Conservation (phyloP, 2,113 vertebrate species). For the Mixornis gularis region DNA sequence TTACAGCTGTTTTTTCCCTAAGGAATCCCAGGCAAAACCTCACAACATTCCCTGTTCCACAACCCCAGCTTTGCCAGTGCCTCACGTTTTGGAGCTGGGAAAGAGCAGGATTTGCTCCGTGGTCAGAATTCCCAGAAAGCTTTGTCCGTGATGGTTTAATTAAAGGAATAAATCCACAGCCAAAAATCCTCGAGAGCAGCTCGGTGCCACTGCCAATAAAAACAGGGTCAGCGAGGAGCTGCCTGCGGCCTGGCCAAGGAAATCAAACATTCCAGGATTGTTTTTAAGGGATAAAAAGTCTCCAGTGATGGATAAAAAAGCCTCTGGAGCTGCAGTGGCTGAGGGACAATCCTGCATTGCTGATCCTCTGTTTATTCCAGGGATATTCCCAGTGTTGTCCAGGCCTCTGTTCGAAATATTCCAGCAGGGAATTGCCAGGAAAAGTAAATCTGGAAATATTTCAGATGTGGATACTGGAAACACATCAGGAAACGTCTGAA, state of each 20-base stretch:
- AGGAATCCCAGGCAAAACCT: not conserved
- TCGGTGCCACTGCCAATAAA: not conserved
- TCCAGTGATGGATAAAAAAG: fast-evolving
- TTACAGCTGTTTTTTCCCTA: not conserved
- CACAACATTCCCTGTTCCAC: not conserved
- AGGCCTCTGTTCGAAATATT: not conserved
- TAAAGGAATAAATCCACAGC: not conserved
- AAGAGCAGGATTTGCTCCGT: not conserved
- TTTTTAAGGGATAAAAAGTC: not conserved
- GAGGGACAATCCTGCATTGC: fast-evolving
- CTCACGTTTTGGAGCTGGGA: not conserved
- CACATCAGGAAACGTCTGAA: fast-evolving
- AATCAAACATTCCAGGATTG: not conserved
- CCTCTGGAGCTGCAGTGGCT: not conserved
- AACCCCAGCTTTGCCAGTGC: not conserved
- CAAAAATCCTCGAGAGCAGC: not conserved
- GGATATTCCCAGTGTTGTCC: not conserved
- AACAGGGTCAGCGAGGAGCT: not conserved
- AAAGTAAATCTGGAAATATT: not conserved
- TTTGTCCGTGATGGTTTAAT: not conserved
- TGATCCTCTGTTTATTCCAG: not conserved
- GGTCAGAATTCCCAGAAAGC: not conserved
- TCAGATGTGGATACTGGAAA: fast-evolving
- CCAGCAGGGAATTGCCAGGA: not conserved
- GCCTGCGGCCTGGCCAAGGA: not conserved